phyloP scores from a whole-genome alignment of 2,113 vertebrate genomes.

The Corvus hawaiiensis region DNA sequence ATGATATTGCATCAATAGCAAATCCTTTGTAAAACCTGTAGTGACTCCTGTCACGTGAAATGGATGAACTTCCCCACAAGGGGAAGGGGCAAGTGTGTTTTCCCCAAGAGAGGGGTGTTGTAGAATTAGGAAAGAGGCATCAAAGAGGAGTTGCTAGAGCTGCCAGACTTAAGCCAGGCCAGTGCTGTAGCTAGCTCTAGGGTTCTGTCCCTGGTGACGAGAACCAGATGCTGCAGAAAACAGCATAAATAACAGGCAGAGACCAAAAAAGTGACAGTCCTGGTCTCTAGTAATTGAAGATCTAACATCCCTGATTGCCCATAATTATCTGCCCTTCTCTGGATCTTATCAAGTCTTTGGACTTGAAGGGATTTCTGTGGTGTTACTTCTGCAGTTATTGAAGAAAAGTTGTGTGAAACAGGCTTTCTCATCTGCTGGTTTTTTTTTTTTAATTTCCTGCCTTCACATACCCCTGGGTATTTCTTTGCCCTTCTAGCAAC shows the following conservation, averaged over 20 bases:
- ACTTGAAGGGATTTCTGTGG: background rate
- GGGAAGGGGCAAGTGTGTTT: background rate
- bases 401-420: background rate
- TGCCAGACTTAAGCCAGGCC: background rate
- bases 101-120: background rate
- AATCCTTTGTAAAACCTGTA: background rate
- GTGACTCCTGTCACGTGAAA: background rate
- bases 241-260: background rate
- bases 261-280: background rate
- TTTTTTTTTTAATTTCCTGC: background rate
- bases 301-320: background rate
- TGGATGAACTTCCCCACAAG: background rate
- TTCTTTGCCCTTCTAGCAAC: background rate
- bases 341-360: background rate
- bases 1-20: background rate
- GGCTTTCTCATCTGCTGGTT: background rate
- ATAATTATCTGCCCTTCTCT: background rate
- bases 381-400: background rate
- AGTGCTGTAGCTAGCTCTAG: background rate
- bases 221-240: conserved; percentile 18
- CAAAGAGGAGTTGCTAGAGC: background rate
- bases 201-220: background rate
- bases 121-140: background rate
- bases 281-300: background rate
- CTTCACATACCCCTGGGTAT: background rate